These are phyloP conservation scores for Hippocampus comes DNA, from an alignment of 2,113 vertebrate species.

Conservation along the genomic window DNA sequence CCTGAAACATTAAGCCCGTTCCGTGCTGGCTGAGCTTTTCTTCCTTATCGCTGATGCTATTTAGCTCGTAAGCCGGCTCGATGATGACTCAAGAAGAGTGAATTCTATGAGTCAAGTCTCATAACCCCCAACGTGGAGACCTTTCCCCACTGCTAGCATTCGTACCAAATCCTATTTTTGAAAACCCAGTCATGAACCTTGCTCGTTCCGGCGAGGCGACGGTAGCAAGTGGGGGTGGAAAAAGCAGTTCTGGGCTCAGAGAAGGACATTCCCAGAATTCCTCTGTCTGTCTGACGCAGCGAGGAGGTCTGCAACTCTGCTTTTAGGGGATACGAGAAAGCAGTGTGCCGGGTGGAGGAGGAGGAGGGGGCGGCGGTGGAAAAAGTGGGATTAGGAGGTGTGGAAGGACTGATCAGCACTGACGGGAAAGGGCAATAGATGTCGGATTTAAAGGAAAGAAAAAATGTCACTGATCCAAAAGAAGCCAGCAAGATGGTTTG, in stretches of 20 bases:
- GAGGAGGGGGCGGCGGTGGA: constrained; percentile 28
- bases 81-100: constrained; percentile 18
- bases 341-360: constrained; percentile 8
- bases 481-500: neutral
- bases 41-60: constrained; percentile 15
- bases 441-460: constrained; percentile 9
- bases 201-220: constrained; percentile 25
- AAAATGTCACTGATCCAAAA: constrained; percentile 12
- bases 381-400: constrained; percentile 42
- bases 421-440: constrained; percentile 30
- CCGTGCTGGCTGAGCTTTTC: constrained; percentile 22
- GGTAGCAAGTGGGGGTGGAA: constrained; percentile 19
- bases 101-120: constrained; percentile 28
- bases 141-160: constrained; percentile 32
- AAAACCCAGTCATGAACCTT: constrained; percentile 51
- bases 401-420: constrained; percentile 43
- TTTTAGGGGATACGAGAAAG: constrained; percentile 31
- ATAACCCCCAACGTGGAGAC: constrained; percentile 16
- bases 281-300: constrained; percentile 62
- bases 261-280: constrained; percentile 67
- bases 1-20: constrained; percentile 39
- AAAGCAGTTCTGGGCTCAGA: constrained; percentile 25
- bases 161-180: constrained; percentile 58
- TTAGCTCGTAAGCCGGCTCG: constrained; percentile 27
- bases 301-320: constrained; percentile 46